Conservation (phyloP, 2,888 invertebrate species). For the Mythimna vitellina region DNA sequence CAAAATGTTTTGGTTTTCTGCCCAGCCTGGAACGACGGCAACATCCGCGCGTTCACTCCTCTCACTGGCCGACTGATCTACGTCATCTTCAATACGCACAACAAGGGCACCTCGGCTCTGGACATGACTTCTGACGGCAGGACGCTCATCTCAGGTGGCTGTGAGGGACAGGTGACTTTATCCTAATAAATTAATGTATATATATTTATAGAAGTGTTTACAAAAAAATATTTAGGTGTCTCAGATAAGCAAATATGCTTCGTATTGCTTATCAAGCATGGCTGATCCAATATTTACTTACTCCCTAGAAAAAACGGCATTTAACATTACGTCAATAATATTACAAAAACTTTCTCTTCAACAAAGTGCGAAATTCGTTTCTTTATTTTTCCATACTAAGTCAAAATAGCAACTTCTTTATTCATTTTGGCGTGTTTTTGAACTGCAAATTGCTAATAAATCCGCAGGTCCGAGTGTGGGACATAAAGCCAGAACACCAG, state of each 20-base stretch:
- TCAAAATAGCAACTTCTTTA: too few relatives aligned
- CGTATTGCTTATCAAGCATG: too few relatives aligned
- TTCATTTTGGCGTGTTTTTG: neutral
- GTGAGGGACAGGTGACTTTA: constrained; percentile 95
- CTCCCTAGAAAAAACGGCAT: too few relatives aligned
- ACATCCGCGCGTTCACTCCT: constrained; percentile 95
- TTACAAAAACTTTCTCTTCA: too few relatives aligned
- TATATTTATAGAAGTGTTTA: neutral
- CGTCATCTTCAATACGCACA: constrained; percentile 96
- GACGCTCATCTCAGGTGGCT: constrained; percentile 96
- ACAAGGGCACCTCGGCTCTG: constrained; percentile 96
- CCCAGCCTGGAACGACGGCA: constrained; percentile 95
- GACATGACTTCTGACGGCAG: constrained; percentile 93
- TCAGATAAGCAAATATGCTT: too few relatives aligned
- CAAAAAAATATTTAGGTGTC: neutral
- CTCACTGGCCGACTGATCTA: constrained; percentile 95
- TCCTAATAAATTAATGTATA: neutral
- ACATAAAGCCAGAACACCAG: constrained; percentile 92
- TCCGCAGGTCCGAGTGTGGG: constrained; percentile 94
- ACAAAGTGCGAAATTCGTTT: too few relatives aligned
- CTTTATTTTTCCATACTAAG: too few relatives aligned
- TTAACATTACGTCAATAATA: too few relatives aligned
- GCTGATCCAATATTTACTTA: too few relatives aligned
- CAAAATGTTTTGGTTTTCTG: neutral
- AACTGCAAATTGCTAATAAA: neutral